Evolutionary conservation across 2,797 vertebrate species (phyloP).

Genomic region (Xiphorhynchus erythropygius): DNA sequence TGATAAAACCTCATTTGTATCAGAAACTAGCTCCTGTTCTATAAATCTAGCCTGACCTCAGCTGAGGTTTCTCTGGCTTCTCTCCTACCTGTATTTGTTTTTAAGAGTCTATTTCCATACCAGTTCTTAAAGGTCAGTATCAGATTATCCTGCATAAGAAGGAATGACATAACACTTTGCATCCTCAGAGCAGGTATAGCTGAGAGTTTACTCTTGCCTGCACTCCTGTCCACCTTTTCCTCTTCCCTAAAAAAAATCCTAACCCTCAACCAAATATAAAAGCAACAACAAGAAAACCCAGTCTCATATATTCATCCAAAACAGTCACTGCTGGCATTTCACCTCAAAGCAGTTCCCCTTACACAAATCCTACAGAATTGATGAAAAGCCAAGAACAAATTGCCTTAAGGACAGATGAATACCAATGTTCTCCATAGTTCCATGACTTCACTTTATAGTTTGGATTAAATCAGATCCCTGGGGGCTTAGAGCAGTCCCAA

Average conservation of each 20-base stretch:
- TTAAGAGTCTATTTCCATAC: background rate
- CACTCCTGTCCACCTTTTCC: background rate
- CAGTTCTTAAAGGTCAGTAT: background rate
- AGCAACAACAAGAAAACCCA: background rate
- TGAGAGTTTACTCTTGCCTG: background rate
- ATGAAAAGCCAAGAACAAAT: constrained; percentile 15
- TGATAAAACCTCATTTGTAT: background rate
- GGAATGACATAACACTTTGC: background rate
- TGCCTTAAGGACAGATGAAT: background rate
- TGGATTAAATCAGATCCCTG: background rate
- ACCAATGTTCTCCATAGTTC: background rate
- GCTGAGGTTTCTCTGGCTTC: background rate
- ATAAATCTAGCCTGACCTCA: background rate
- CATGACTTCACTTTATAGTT: background rate
- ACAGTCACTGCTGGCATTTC: background rate
- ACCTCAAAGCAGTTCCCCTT: background rate
- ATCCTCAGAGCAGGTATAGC: background rate
- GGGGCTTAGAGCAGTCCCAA: background rate
- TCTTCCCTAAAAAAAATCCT: background rate
- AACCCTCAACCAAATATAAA: accelerated
- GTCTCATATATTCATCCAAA: background rate
- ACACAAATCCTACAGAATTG: background rate
- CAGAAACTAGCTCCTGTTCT: background rate
- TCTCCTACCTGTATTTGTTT: background rate
- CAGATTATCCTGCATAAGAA: background rate